These are phyloP conservation scores for Drosophila neonasuta DNA, from an alignment of 2,888 invertebrate species.

Conservation along the genomic window DNA sequence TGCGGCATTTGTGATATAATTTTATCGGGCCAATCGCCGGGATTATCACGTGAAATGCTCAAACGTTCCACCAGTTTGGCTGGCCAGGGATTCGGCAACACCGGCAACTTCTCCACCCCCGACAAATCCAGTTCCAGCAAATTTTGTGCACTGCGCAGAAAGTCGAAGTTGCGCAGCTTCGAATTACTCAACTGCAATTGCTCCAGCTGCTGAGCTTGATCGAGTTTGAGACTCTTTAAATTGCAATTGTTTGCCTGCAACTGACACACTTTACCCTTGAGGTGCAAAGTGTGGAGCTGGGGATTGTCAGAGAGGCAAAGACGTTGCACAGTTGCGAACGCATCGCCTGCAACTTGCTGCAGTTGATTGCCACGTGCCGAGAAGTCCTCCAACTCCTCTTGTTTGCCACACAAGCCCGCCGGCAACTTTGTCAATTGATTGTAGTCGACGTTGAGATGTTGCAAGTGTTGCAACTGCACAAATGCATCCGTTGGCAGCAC, in stretches of 20 bases:
- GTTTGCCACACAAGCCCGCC: conserved; percentile 27
- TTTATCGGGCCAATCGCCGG: conserved; percentile 26
- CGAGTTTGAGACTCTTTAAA: conserved; percentile 31
- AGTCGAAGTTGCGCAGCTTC: conserved; percentile 39
- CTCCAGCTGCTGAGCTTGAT: conserved; percentile 36
- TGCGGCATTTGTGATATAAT: conserved; percentile 44
- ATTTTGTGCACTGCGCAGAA: conserved; percentile 42
- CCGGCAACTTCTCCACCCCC: conserved; percentile 42
- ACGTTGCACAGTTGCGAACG: conserved; percentile 33
- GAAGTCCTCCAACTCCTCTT: conserved; percentile 36
- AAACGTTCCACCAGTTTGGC: conserved; percentile 44
- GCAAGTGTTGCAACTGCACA: conserved; percentile 20
- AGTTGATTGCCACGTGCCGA: conserved; percentile 49
- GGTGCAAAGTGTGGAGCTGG: conserved; percentile 26
- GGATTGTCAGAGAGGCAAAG: conserved; percentile 45
- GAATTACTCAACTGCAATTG: conserved; percentile 46
- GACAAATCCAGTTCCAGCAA: conserved; percentile 55
- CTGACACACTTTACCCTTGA: conserved; percentile 31
- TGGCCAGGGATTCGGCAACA: conserved; percentile 44
- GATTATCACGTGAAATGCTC: conserved; percentile 45
- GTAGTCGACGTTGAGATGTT: conserved; percentile 42
- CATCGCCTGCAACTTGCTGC: conserved; percentile 27
- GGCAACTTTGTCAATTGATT: conserved; percentile 47
- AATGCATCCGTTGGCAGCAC: conserved; percentile 28
- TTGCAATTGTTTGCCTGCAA: conserved; percentile 52